A percentile compares a stretch with the other conserved stretches of the same genome.
Evolutionary conservation across 2,113 vertebrate genomes (phyloP).

Genomic region (Henicopernis longicauda): DNA sequence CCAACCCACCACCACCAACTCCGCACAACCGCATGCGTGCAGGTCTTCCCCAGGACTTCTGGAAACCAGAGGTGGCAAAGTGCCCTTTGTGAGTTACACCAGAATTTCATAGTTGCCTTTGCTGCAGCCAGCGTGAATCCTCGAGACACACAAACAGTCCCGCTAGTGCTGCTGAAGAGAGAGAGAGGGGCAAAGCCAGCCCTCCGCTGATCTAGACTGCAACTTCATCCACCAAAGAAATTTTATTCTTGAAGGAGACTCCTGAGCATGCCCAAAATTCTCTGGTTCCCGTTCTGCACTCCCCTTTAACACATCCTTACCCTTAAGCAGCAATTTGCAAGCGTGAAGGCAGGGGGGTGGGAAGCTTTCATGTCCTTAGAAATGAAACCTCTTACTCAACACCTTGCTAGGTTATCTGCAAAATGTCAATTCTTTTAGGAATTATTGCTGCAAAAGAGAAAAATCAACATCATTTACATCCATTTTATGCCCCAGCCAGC

Average conservation of each 20-base stretch:
- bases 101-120: not conserved
- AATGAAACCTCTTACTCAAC: not conserved
- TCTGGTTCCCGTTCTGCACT: fast-evolving
- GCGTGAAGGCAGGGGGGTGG: fast-evolving
- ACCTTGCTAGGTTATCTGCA: not conserved
- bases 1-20: not conserved
- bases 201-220: fast-evolving
- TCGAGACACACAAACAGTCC: fast-evolving
- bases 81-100: fast-evolving
- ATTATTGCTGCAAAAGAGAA: not conserved
- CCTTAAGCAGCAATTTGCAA: not conserved
- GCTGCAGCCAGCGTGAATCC: fast-evolving
- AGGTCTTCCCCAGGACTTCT: fast-evolving
- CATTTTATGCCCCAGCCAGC: not conserved
- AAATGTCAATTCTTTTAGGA: not conserved
- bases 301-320: not conserved
- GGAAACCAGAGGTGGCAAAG: no score
- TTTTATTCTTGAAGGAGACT: not conserved
- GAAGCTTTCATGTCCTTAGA: not conserved
- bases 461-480: not conserved
- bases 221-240: not conserved
- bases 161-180: fast-evolving
- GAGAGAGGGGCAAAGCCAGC: not conserved
- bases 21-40: fast-evolving
- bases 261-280: fast-evolving